Evolutionary conservation across 1,140 invertebrate genomes (phyloP).

Genomic region (Neodiprion virginianus): DNA sequence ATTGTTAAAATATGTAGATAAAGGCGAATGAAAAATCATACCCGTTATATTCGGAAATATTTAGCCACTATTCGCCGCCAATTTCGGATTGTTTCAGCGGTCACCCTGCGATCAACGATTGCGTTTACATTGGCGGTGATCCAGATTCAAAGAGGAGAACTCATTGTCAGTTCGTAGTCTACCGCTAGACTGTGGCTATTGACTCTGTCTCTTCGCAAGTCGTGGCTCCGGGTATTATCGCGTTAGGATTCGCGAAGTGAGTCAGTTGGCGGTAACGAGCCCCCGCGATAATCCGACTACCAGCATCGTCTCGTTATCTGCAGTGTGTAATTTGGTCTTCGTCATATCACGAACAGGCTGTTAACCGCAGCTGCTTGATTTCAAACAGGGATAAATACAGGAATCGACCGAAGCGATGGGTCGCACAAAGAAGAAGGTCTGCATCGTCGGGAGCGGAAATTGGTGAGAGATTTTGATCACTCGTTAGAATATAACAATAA

Average conservation of each 20-base stretch:
- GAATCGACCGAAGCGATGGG: neutral
- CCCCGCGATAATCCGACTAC: too few relatives aligned
- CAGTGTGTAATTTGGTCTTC: too few relatives aligned
- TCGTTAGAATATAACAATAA: neutral
- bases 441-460: constrained; percentile 75
- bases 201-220: neutral
- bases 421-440: constrained; percentile 61
- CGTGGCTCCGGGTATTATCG: too few relatives aligned
- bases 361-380: neutral
- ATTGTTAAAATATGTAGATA: too few relatives aligned
- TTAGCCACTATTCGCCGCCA: neutral
- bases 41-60: too few relatives aligned
- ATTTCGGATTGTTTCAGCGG: constrained; percentile 1
- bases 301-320: too few relatives aligned
- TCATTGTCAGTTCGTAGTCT: neutral
- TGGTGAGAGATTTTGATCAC: constrained; percentile 62
- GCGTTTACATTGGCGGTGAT: constrained; percentile 42
- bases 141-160: constrained; percentile 28
- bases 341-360: too few relatives aligned
- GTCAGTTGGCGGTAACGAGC: too few relatives aligned
- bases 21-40: too few relatives aligned
- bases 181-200: neutral
- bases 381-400: neutral
- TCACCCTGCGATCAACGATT: neutral
- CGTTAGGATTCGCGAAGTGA: too few relatives aligned